Evolutionary conservation across 2,113 vertebrate genomes (phyloP).

Genomic region (Laticauda laticaudata): DNA sequence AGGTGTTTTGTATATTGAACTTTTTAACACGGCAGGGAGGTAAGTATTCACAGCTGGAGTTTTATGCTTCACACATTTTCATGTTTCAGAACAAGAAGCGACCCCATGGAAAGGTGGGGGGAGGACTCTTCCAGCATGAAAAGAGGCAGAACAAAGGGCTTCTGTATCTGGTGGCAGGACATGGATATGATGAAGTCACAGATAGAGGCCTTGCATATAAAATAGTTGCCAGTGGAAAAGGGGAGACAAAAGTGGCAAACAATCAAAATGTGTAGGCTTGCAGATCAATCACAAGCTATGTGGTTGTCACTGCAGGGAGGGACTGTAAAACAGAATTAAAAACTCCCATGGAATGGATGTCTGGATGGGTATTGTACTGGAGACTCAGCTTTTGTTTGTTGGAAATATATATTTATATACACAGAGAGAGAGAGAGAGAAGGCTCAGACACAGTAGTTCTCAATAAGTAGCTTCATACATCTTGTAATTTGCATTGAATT

Average conservation of each 20-base stretch:
- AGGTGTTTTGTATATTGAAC: constrained; percentile 85
- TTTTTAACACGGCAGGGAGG: constrained; percentile 81
- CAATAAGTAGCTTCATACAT: constrained; percentile 40
- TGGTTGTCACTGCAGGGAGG: constrained; percentile 46
- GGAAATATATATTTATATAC: background rate
- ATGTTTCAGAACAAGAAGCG: constrained; percentile 79
- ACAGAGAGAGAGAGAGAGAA: constrained; percentile 10
- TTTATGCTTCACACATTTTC: constrained; percentile 85
- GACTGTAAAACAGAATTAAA: constrained; percentile 47
- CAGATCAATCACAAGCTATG: constrained; percentile 46
- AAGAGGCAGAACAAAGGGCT: constrained; percentile 70
- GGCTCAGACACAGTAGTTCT: constrained; percentile 20
- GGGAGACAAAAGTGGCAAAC: constrained; percentile 55
- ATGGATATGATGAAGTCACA: constrained; percentile 69
- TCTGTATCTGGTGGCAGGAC: constrained; percentile 70
- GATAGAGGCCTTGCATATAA: constrained; percentile 67
- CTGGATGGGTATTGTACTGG: constrained; percentile 33
- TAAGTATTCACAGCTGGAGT: constrained; percentile 86
- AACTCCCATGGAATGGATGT: constrained; percentile 34
- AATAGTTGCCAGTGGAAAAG: constrained; percentile 57
- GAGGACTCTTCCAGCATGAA: constrained; percentile 57
- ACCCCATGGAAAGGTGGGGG: constrained; percentile 61
- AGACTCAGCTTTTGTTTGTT: constrained; percentile 43
- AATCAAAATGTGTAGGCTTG: constrained; percentile 45
- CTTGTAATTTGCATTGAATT: constrained; percentile 41